phyloP scores from a whole-genome alignment of 2,888 invertebrate genomes.

The Drosophila prolongata region DNA sequence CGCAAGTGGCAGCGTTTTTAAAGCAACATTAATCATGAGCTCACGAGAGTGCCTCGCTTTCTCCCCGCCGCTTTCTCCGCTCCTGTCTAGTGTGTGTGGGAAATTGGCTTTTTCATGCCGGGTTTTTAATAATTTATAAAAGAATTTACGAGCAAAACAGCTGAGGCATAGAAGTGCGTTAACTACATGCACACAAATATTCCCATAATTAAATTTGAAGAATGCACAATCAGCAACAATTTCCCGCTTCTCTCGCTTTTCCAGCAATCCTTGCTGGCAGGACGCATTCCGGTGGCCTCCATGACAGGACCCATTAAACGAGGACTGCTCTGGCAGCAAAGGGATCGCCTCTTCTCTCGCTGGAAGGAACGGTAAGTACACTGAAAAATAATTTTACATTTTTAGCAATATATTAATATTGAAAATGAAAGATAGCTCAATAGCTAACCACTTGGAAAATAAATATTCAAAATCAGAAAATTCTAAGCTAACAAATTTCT shows the following conservation, averaged over 20 bases:
- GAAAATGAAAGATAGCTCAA: no score
- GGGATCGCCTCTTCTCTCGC: conserved; percentile 87
- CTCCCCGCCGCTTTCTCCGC: conserved; percentile 22
- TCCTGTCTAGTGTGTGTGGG: conserved; percentile 31
- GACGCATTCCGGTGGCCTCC: conserved; percentile 85
- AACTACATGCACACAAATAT: conserved; percentile 39
- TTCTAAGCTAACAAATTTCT: no score
- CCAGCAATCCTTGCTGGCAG: conserved; percentile 84
- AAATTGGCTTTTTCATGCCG: conserved; percentile 42
- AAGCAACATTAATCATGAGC: conserved; percentile 73
- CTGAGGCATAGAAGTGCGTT: conserved; percentile 56
- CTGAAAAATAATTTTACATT: not conserved
- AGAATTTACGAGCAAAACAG: conserved; percentile 71
- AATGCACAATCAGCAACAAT: conserved; percentile 59
- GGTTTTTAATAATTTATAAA: conserved; percentile 66
- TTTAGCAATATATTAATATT: no score
- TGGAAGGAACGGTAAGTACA: conserved; percentile 87
- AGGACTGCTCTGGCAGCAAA: conserved; percentile 88
- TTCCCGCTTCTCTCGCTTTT: conserved; percentile 41
- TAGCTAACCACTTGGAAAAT: no score
- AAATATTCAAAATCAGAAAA: no score
- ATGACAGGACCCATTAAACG: conserved; percentile 87
- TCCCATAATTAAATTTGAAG: conserved; percentile 51
- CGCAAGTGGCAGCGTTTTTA: conserved; percentile 74
- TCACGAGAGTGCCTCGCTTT: conserved; percentile 40